Base-by-base conservation (phyloP, 2,113 vertebrate genomes). In the Camelus dromedarius region DNA sequence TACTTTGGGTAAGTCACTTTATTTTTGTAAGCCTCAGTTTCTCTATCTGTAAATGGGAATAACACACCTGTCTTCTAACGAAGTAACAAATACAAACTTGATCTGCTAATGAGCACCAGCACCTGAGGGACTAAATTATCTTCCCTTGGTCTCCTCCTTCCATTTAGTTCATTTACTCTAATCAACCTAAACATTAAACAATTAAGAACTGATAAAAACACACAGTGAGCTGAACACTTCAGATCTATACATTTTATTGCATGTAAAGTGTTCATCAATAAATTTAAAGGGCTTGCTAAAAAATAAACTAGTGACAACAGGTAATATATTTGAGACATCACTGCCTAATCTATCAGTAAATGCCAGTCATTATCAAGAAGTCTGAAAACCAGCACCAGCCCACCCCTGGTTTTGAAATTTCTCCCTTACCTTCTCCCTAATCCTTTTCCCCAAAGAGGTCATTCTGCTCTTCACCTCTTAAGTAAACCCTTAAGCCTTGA, bases 101-200 rank as follows among this genome's bases (percentile, higher is more conserved):
- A 50, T 28, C 83, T 66, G 42, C 19, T 80, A 42, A 84, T 14
- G 60, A 86, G 50, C 22, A 86, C 73, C 22, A 85, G 64, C 28
- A 80, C 38, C 26, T 72, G 52, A 62, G 35, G 83, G 84, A 81
- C 69, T 79, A 79, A 88, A 64, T 84, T 42, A 77, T 30, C 48
- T 20, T 87, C 38, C 48, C 52, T 26, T 58, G 8, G 15, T 38
- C 32, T 28, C 30, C 60, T 87, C 69, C n/a, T 82, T 30, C 24
- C 54, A 67, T 32, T 90, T 60, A 76, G n/a, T 64, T 89, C 38
- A 58, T 22, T 94, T 67, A 89, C n/a, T 89, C 72, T 85, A 82
- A 85, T 54, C n/a, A 89, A 77, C 32, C 32, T 5, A 52, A 92
- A 95, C 38, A 72, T n/a, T 77, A 54, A 96, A 92, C 7, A 89